Percentiles rank a stretch among this genome's conserved stretches.
Conservation (phyloP, 2,888 invertebrate genomes). For the Lapara coniferarum region DNA sequence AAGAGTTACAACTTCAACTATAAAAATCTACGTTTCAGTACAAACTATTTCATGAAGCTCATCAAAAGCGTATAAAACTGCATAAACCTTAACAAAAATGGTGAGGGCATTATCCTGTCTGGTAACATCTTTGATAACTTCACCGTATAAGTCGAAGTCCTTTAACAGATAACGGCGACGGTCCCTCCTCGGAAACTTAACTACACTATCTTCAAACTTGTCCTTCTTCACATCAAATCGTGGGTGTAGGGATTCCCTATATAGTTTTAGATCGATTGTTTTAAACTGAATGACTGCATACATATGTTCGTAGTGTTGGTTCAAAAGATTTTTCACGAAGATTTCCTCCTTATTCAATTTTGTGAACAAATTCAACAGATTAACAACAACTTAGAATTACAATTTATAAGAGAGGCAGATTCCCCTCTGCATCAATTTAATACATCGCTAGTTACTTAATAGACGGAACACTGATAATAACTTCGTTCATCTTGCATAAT, state of each 20-base stretch:
- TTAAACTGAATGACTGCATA: no score
- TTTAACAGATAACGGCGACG: slow-evolving; percentile 1
- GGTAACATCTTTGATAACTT: background rate
- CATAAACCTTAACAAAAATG: background rate
- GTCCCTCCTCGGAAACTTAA: background rate
- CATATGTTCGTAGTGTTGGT: no score
- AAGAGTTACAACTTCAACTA: no score
- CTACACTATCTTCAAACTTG: slow-evolving; percentile 2
- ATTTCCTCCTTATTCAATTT: no score
- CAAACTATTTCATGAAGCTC: background rate
- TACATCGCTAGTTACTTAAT: no score
- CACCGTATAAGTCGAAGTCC: background rate
- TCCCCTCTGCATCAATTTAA: no score
- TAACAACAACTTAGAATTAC: background rate
- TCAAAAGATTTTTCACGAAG: no score
- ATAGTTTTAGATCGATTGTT: background rate
- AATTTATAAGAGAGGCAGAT: background rate
- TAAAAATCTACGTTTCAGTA: no score
- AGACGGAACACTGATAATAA: no score
- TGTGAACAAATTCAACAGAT: no score
- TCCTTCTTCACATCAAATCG: background rate
- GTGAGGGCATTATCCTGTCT: background rate
- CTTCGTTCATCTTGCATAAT: no score
- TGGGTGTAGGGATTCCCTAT: background rate
- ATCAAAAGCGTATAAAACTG: background rate